Base-by-base conservation (phyloP, 2,888 invertebrate species). In the Rhagium mordax region DNA sequence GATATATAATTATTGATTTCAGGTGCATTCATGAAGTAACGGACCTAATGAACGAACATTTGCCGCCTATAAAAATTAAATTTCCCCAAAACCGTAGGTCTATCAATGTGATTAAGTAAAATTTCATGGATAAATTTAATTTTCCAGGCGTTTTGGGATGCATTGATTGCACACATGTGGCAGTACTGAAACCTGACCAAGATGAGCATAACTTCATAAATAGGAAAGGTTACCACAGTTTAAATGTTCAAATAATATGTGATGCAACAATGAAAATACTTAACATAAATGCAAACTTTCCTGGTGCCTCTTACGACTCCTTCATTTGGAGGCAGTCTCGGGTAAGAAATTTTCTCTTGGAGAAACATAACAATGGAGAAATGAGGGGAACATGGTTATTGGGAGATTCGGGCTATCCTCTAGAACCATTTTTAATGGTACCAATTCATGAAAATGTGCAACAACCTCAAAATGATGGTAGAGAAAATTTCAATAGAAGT, bases 171-270 rank as follows among this genome's bases (percentile, higher is more conserved):
- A 67, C 2, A 24, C 68, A n/a, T n/a, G n/a, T n/a, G n/a, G n/a
- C n/a, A n/a, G n/a, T n/a, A n/a, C n/a, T n/a, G n/a, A n/a, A n/a
- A 64, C 53, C 49, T 21, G 13, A 53, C 60, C 20, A 67, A 33
- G 59, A 60, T 0, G 68, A 55, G 20, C 55, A 55, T 33, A 67
- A 67, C 1, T 60, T 41, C 15, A 13, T 55, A 24, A 71, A 67
- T 24, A 4, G 67, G 13, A 69, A 71, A 4, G 64, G 71, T 3
- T 66, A 2, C 2, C 71, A 71, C 53, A 18, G 53, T 5, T 13
- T 41, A 20, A 67, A 71, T 71, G 71, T 67, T 16, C 65, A 68
- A 27, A 51, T 68, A 6, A 65, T 71, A 7, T 66, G 64, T 71
- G 61, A 51, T 33, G 13, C 33, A 1, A 21, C 15, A 4, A 33